phyloP scores from a whole-genome alignment of 2,888 invertebrate species.

The Drosophila barbarae region DNA sequence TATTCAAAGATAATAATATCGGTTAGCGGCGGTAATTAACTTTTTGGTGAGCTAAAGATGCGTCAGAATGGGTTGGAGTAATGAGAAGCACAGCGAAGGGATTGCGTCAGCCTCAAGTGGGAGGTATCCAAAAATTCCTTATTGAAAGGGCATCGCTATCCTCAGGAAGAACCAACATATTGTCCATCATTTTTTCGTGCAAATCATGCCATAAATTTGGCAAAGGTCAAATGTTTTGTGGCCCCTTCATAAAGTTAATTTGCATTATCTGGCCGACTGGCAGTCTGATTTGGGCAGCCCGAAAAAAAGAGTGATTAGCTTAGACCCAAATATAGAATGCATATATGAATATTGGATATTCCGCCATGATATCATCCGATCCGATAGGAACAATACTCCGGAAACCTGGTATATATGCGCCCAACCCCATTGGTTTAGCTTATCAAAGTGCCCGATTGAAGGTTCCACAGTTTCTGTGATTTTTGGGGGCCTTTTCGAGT shows the following conservation, averaged over 20 bases:
- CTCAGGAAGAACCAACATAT: background rate
- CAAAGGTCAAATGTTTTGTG: slow-evolving; percentile 35
- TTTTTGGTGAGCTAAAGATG: slow-evolving; percentile 12
- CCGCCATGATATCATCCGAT: slow-evolving; percentile 33
- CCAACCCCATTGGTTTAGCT: slow-evolving; percentile 22
- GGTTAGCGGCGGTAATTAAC: slow-evolving; percentile 25
- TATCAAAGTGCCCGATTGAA: slow-evolving; percentile 49
- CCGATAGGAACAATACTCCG: slow-evolving; percentile 12
- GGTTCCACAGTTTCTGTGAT: slow-evolving; percentile 25
- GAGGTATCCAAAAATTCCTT: background rate
- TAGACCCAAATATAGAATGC: slow-evolving; percentile 20
- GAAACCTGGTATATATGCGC: slow-evolving; percentile 4
- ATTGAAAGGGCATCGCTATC: background rate
- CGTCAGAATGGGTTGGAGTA: slow-evolving; percentile 2
- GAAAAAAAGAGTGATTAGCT: slow-evolving; percentile 25
- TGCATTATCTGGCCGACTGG: slow-evolving; percentile 24
- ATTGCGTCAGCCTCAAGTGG: slow-evolving; percentile 24
- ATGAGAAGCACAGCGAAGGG: background rate
- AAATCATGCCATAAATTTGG: slow-evolving; percentile 9
- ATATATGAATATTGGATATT: slow-evolving; percentile 29
- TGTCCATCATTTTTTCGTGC: background rate
- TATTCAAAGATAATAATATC: slow-evolving; percentile 35
- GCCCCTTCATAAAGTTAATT: slow-evolving; percentile 21
- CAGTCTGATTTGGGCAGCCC: slow-evolving; percentile 29
- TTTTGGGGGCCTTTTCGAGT: slow-evolving; percentile 10